These are phyloP conservation scores for Orthonyx spaldingii DNA, from an alignment of 2,113 vertebrate species.

Conservation along the genomic window DNA sequence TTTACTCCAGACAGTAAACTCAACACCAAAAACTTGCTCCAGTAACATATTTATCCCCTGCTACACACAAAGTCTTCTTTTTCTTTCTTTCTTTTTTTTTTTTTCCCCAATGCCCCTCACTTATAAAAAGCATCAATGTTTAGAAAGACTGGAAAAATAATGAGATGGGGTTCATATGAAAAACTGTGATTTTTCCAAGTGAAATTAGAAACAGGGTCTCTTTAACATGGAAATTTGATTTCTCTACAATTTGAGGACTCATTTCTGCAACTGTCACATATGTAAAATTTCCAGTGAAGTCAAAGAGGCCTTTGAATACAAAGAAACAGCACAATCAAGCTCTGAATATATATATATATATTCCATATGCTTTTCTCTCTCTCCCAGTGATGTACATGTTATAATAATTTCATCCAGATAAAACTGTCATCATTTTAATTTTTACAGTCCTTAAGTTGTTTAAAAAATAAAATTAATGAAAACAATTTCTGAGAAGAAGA, in stretches of 20 bases:
- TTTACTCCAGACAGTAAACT: not conserved
- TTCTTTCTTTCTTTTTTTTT: not conserved
- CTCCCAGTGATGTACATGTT: not conserved
- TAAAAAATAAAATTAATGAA: slow-evolving; percentile 16
- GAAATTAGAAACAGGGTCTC: slow-evolving; percentile 35
- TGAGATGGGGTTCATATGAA: not conserved
- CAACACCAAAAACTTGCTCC: not conserved
- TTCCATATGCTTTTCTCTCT: slow-evolving; percentile 26
- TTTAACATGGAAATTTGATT: slow-evolving; percentile 50
- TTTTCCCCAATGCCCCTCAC: not conserved
- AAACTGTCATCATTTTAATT: slow-evolving; percentile 12
- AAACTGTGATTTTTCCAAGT: slow-evolving; percentile 33
- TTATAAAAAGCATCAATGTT: not conserved
- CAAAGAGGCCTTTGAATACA: slow-evolving; percentile 42
- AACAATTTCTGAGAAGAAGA: not conserved
- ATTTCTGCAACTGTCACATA: slow-evolving; percentile 41
- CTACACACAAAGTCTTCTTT: not conserved
- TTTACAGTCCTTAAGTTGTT: not conserved
- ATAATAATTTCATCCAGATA: slow-evolving; percentile 28
- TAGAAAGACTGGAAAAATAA: slow-evolving; percentile 33
- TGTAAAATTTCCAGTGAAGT: slow-evolving; percentile 41
- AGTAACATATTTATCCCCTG: not conserved
- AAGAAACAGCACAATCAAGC: slow-evolving; percentile 38
- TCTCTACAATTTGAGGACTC: slow-evolving; percentile 29
- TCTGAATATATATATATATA: slow-evolving; percentile 47